phyloP scores from a whole-genome alignment of 2,888 invertebrate genomes.

The Mythimna impura region DNA sequence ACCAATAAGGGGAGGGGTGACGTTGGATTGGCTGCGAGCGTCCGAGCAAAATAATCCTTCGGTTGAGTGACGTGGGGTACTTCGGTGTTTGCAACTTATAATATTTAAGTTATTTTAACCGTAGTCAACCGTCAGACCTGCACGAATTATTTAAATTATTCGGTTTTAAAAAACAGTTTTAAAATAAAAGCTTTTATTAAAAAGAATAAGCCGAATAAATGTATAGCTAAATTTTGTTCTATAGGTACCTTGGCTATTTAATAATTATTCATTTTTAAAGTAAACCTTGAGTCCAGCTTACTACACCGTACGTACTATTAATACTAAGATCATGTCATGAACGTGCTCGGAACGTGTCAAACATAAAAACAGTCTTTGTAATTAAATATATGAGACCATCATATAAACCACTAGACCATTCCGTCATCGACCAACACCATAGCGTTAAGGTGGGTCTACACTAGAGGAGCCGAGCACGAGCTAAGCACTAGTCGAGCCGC shows the following conservation, averaged over 20 bases:
- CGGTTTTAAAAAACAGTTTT: background rate
- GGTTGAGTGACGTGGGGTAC: constrained; percentile 82
- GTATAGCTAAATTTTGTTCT: background rate
- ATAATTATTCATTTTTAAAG: background rate
- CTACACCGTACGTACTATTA: too few relatives aligned
- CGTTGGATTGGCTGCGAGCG: constrained; percentile 85
- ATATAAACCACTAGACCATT: too few relatives aligned
- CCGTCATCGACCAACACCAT: too few relatives aligned
- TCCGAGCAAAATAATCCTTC: constrained; percentile 84
- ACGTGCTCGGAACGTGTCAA: too few relatives aligned
- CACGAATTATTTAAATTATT: too few relatives aligned
- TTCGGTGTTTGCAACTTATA: constrained; percentile 59
- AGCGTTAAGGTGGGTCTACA: too few relatives aligned
- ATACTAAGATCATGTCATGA: too few relatives aligned
- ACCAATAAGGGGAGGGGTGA: constrained; percentile 87
- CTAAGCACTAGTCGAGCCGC: too few relatives aligned
- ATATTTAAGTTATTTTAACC: constrained; percentile 43
- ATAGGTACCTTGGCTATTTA: background rate
- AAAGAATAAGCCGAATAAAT: background rate
- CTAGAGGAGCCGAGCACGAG: too few relatives aligned
- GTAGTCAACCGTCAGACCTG: background rate
- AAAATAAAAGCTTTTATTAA: background rate
- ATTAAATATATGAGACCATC: too few relatives aligned
- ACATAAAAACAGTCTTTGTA: too few relatives aligned
- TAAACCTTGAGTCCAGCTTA: too few relatives aligned